Evolutionary conservation across 2,797 vertebrate species (phyloP).

Genomic region (Ctenosaura bakeri): DNA sequence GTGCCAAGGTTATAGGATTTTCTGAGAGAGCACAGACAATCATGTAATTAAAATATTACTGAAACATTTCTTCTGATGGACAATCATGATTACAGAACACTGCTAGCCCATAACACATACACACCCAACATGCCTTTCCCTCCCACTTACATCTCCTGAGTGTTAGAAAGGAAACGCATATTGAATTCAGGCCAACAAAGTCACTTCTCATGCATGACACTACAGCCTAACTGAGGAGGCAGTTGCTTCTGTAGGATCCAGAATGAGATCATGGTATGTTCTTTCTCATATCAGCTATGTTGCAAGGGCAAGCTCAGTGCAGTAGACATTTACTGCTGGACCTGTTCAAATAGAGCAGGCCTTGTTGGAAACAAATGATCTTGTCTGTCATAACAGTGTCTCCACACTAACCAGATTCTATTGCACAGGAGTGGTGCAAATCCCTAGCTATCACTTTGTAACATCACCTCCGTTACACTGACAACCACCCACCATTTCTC

Average conservation of each 20-base stretch:
- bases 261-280: background rate
- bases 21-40: background rate
- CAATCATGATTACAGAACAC: rapidly evolving
- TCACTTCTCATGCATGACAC: background rate
- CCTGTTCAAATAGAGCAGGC: background rate
- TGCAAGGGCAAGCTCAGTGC: background rate
- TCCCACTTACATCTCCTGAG: background rate
- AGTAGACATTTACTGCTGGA: background rate
- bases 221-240: rapidly evolving
- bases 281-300: rapidly evolving
- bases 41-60: conserved; percentile 37
- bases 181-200: background rate
- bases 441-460: background rate
- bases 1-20: background rate
- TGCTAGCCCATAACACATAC: background rate
- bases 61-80: background rate
- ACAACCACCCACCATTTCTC: conserved; percentile 49
- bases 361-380: conserved; percentile 9
- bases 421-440: background rate
- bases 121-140: background rate
- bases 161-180: rapidly evolving
- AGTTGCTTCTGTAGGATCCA: rapidly evolving
- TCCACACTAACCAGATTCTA: rapidly evolving
- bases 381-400: conserved; percentile 11
- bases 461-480: background rate